A percentile compares a stretch with the other conserved stretches of the same genome.
Evolutionary conservation across 2,113 vertebrate species (phyloP).

Genomic region (Ammodytes dubius): DNA sequence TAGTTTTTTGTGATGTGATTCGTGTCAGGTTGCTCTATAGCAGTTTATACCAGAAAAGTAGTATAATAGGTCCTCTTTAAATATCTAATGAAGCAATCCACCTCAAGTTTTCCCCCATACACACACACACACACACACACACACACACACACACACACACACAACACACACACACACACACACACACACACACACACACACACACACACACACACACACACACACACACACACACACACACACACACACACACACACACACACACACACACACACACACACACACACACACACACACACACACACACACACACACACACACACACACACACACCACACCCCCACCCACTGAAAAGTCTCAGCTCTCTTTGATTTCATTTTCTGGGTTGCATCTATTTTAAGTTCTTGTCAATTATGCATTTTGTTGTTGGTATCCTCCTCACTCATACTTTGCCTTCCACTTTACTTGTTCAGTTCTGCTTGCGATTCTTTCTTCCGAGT

Average conservation of each 20-base stretch:
- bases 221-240: too few relatives aligned
- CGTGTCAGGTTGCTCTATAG: too few relatives aligned
- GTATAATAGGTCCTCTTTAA: too few relatives aligned
- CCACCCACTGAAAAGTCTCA: conserved; percentile 23
- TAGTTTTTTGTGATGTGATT: too few relatives aligned
- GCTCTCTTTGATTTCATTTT: conserved; percentile 67
- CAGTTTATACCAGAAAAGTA: too few relatives aligned
- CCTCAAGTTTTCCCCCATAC: conserved; percentile 27
- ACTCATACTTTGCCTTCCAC: conserved; percentile 30
- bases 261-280: too few relatives aligned
- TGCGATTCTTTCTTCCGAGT: conserved; percentile 39
- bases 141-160: too few relatives aligned
- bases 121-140: neutral
- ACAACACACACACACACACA: neutral
- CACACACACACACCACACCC: neutral
- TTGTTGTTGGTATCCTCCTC: conserved; percentile 63
- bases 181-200: neutral
- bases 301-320: neutral
- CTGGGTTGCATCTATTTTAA: conserved; percentile 74
- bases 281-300: too few relatives aligned
- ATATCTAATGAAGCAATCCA: conserved; percentile 34
- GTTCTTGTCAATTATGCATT: conserved; percentile 75
- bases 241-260: too few relatives aligned
- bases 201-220: neutral
- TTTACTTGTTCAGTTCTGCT: conserved; percentile 39